These are phyloP conservation scores for Nothoprocta pentlandii DNA, from an alignment of 2,113 vertebrate species.

Conservation along the genomic window DNA sequence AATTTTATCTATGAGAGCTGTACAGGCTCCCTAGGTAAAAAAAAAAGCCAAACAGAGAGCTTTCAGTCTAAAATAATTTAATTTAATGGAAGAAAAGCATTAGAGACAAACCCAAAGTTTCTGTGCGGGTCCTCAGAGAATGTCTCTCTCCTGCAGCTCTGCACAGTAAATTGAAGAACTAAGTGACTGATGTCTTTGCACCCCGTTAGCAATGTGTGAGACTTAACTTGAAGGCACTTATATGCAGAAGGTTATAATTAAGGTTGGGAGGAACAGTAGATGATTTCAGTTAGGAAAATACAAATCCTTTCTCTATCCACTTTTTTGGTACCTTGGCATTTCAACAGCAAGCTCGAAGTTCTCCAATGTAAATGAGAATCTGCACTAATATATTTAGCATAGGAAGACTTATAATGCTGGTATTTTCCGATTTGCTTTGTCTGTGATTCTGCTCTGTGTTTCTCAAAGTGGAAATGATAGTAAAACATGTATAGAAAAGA, in stretches of 20 bases:
- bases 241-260: background rate
- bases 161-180: background rate
- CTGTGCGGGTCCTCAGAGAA: background rate
- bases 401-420: background rate
- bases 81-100: conserved; percentile 27
- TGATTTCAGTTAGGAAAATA: background rate
- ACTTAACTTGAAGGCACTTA: background rate
- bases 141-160: background rate
- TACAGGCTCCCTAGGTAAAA: conserved; percentile 18
- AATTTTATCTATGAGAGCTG: conserved; percentile 42
- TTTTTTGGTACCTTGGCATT: background rate
- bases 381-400: background rate
- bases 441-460: background rate
- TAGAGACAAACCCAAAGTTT: conserved; percentile 10
- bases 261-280: background rate
- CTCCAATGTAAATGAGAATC: background rate
- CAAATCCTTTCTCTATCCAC: background rate
- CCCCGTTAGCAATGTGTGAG: background rate
- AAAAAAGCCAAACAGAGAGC: conserved; percentile 38
- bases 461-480: background rate
- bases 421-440: background rate
- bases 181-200: background rate
- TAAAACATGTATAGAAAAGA: background rate
- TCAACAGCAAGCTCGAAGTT: background rate
- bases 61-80: conserved; percentile 15